Conservation (phyloP, 2,888 invertebrate genomes). For the Tipula vernalis region DNA sequence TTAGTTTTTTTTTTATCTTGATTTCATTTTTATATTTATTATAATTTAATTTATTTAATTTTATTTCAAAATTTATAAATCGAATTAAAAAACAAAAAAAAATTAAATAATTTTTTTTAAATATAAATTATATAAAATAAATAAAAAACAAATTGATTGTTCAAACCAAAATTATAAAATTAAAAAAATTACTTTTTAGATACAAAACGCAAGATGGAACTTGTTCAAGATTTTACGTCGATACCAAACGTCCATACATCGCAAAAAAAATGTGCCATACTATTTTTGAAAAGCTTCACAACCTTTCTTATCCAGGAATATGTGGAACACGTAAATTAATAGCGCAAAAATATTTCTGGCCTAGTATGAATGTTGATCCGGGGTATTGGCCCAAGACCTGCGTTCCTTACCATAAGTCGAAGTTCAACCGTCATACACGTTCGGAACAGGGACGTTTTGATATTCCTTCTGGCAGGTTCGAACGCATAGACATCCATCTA, state of each 20-base stretch:
- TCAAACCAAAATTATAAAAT: not conserved
- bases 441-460: not conserved
- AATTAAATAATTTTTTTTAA: not conserved
- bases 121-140: not conserved
- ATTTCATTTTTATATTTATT: not conserved
- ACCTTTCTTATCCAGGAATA: too few relatives aligned
- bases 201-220: not conserved
- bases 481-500: too few relatives aligned
- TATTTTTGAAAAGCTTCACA: too few relatives aligned
- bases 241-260: too few relatives aligned
- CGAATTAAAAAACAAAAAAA: not conserved
- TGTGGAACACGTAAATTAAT: too few relatives aligned
- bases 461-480: not conserved
- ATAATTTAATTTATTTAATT: not conserved
- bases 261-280: too few relatives aligned
- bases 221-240: too few relatives aligned
- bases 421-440: not conserved
- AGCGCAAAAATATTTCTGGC: too few relatives aligned
- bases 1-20: not conserved
- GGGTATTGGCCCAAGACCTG: not conserved
- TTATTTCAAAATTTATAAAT: not conserved
- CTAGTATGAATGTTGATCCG: not conserved
- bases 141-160: not conserved
- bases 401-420: not conserved
- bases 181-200: not conserved